Conservation (phyloP, 2,113 vertebrate genomes). For the Salvelinus sp. region DNA sequence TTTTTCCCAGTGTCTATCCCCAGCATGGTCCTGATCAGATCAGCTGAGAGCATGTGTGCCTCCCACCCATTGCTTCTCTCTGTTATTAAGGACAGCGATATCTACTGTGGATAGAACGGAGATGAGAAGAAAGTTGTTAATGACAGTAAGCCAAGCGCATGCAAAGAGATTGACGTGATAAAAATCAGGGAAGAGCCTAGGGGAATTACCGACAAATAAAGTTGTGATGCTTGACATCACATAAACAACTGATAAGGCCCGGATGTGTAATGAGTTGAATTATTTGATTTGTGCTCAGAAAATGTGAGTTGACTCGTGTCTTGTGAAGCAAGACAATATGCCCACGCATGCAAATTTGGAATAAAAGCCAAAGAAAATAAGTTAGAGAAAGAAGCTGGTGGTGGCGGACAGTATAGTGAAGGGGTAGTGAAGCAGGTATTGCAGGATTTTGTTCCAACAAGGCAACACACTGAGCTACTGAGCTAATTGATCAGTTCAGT, state of each 20-base stretch:
- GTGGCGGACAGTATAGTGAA: slow-evolving; percentile 26
- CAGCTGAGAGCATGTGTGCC: slow-evolving; percentile 52
- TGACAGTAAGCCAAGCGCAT: slow-evolving; percentile 67
- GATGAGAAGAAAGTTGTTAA: slow-evolving; percentile 47
- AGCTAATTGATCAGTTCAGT: too few species aligned
- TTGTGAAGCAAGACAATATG: slow-evolving; percentile 52
- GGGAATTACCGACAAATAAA: slow-evolving; percentile 68
- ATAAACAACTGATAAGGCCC: slow-evolving; percentile 71
- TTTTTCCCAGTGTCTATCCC: slow-evolving; percentile 63
- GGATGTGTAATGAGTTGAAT: slow-evolving; percentile 62
- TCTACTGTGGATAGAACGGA: slow-evolving; percentile 36
- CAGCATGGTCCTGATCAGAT: slow-evolving; percentile 75
- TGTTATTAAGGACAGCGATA: slow-evolving; percentile 69
- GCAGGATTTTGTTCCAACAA: too few species aligned
- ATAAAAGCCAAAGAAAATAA: slow-evolving; percentile 34
- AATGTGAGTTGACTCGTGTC: slow-evolving; percentile 57
- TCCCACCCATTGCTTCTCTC: slow-evolving; percentile 34
- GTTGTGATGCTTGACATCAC: slow-evolving; percentile 58
- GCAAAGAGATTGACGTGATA: slow-evolving; percentile 62
- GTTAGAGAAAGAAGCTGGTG: slow-evolving; percentile 26
- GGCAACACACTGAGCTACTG: too few species aligned
- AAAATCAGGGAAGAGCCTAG: slow-evolving; percentile 50
- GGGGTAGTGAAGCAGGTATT: too few species aligned
- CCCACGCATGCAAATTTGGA: slow-evolving; percentile 40
- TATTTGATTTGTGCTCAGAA: slow-evolving; percentile 66